Base-by-base conservation (phyloP, 2,888 invertebrate species). In the Nomada lathburiana region DNA sequence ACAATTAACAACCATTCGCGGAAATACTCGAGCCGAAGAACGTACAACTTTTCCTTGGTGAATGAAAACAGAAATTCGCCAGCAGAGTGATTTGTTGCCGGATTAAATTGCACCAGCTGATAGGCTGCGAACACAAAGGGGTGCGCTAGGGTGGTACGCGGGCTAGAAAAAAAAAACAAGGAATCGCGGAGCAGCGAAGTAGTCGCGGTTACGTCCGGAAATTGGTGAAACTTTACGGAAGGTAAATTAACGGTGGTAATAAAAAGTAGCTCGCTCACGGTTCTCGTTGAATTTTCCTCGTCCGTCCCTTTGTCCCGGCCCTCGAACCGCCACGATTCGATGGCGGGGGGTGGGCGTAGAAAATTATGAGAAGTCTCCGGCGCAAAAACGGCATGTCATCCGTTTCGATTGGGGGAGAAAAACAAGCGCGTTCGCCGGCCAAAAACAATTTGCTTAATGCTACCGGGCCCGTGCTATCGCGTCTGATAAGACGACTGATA, bases 161-260 rank as follows among this genome's bases (percentile, higher is more conserved):
- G 75, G 44, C 7, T 36, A 36, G 68, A 50, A 23, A 70, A 76
- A 76, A 77, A 80, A 83, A 84, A 78, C 75, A 82, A 76, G 65
- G 73, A 83, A 80, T 75, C 72, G 76, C 82, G 75, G 82, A 84
- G 86, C 82, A 83, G 84, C 87, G 86, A 85, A 89, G 82, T 67
- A 82, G 79, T 87, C 86, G 86, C 83, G 86, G 85, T 87, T 82
- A 80, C 79, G 79, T 70, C 73, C 82, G 85, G 88, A 90, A 90
- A 91, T 91, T 90, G 90, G 88, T 86, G 89, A 89, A 91, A 91
- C 89, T 90, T 90, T 88, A 80, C 76, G 84, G 86, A 85, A 86
- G 87, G 89, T 90, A 89, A 91, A 91, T 91, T 91, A 90, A 89
- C 87, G 87, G 83, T 80, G 76, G 86, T 87, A 87, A 90, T 90